phyloP scores from a whole-genome alignment of 2,113 vertebrate species.

The Amia ocellicauda region DNA sequence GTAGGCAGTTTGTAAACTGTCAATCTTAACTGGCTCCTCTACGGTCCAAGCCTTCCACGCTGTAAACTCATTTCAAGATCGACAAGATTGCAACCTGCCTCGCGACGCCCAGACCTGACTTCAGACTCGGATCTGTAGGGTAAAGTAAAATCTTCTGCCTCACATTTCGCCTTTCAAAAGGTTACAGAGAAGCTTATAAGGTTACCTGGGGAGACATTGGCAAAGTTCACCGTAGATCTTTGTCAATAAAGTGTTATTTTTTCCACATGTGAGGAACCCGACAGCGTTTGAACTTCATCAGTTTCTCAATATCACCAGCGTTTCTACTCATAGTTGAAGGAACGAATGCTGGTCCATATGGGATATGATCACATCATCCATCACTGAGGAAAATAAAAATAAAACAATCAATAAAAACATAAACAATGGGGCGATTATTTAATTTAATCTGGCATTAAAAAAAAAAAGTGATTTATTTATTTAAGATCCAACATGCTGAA shows the following conservation, averaged over 20 bases:
- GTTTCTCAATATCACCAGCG: too few relatives aligned
- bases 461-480: conserved; percentile 44
- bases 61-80: neutral
- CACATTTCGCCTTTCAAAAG: neutral
- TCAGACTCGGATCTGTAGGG: conserved; percentile 32
- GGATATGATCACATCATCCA: conserved; percentile 16
- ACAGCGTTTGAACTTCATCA: too few relatives aligned
- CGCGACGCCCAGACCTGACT: conserved; percentile 12
- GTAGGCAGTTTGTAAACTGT: conserved; percentile 35
- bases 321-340: too few relatives aligned
- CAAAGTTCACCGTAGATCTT: conserved; percentile 34
- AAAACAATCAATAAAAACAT: conserved; percentile 35
- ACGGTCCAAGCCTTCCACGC: conserved; percentile 11
- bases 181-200: conserved; percentile 4
- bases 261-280: neutral
- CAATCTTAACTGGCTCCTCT: conserved; percentile 30
- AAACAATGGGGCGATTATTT: conserved; percentile 35
- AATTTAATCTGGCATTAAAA: conserved; percentile 53
- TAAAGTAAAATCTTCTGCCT: conserved; percentile 25
- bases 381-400: too few relatives aligned
- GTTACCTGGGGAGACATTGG: conserved; percentile 24
- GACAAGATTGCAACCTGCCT: conserved; percentile 22
- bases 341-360: neutral
- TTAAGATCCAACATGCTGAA: conserved; percentile 50
- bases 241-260: conserved; percentile 32